Evolutionary conservation across 2,113 vertebrate genomes (phyloP), one percentile per base, ranked within the genome.

Genomic region (Porphyrio hochstetteri): DNA sequence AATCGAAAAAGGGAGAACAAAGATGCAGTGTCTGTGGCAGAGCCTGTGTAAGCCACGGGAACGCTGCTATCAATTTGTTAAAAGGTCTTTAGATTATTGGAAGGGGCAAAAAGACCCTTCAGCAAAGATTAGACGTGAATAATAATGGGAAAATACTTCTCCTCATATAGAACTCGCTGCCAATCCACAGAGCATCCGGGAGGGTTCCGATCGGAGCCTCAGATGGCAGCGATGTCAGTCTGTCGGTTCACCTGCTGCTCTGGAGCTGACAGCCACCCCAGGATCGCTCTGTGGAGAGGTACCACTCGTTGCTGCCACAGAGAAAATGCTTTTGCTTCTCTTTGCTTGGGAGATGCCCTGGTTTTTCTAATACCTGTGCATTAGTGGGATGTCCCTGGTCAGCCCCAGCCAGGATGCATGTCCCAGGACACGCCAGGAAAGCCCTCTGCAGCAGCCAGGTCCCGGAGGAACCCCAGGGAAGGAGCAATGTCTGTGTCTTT

Each of bases 171-270:
- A 76, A 36, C 60, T 55, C 3, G 4, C 78, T 72, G 75, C 86
- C 78, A 74, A 76, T 23, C 46, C 0, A 0, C 42, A 0, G 52
- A 60, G 70, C 53, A 2, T 2, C 53, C 0, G 0, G 67, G 31
- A 72, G 72, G 86, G 67, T 70, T 89, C 78, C 2, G 7, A 27
- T 27, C 67, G 2, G 24, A 67, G 46, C 29, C 68, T 83, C 52
- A 9, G 69, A 69, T 42, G 2, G 0, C 84, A 52, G 82, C 24
- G 4, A 5, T 0, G 42, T 4, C 14, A 64, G 64, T 19, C 82
- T 19, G 38, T 10, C 2, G 0, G 52, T 38, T 50, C 84, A 74
- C 82, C 23, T 31, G 84, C 46, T 5, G 6, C 29, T 27, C 53
- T 1, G 4, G 93, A 79, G 88, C 14, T 18, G 5, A 42, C 2